Percentiles rank a stretch among this genome's conserved stretches.
Evolutionary conservation across 2,113 vertebrate genomes (phyloP).

Genomic region (Nematolebias whitei): DNA sequence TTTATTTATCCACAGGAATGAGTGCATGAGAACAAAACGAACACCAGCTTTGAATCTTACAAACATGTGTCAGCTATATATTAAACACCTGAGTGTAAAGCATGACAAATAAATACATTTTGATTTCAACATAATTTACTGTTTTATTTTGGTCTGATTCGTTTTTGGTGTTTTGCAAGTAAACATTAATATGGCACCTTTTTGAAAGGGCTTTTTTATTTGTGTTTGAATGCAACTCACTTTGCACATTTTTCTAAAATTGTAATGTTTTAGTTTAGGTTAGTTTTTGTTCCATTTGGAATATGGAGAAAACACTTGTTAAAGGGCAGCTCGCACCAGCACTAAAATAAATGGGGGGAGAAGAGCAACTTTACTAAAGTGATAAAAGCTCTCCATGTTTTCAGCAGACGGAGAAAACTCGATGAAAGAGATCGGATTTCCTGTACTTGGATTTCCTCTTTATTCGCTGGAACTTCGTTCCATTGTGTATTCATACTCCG

Average conservation of each 20-base stretch:
- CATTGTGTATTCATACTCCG: constrained; percentile 71
- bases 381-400: constrained; percentile 15
- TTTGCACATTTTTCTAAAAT: background rate
- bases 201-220: too few relatives aligned
- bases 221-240: background rate
- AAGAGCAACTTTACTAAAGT: constrained; percentile 7
- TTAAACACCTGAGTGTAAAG: background rate
- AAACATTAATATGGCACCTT: too few relatives aligned
- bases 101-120: background rate
- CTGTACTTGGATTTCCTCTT: constrained; percentile 21
- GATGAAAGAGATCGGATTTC: constrained; percentile 55
- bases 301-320: background rate
- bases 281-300: background rate
- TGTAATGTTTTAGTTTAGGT: background rate
- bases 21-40: constrained; percentile 5
- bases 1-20: background rate
- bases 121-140: background rate
- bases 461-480: constrained; percentile 65
- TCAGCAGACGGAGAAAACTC: constrained; percentile 23
- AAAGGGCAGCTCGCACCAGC: background rate
- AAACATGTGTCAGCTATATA: background rate
- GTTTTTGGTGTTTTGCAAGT: too few relatives aligned
- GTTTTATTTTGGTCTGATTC: too few relatives aligned
- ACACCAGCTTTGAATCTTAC: background rate
- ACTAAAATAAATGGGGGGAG: background rate